Percentiles rank a stretch among this genome's conserved stretches.
phyloP scores from a whole-genome alignment of 2,797 vertebrate genomes.

The Sebastes aleutianus region DNA sequence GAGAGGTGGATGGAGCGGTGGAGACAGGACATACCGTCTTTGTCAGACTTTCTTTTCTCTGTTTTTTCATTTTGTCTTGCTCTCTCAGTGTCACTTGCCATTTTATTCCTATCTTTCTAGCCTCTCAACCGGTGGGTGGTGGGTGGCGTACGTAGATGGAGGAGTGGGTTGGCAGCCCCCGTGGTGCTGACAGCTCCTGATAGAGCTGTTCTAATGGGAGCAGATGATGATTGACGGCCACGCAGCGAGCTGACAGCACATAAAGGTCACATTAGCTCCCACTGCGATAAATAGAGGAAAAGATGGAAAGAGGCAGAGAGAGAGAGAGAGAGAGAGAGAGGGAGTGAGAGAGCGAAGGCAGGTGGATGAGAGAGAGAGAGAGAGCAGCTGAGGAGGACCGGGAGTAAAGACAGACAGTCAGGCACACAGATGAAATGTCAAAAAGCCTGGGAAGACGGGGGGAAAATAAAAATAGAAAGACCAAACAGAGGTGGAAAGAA shows the following conservation, averaged over 20 bases:
- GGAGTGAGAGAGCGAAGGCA: background rate
- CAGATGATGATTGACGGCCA: constrained; percentile 77
- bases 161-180: constrained; percentile 23
- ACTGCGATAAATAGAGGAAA: constrained; percentile 48
- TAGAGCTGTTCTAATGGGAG: constrained; percentile 75
- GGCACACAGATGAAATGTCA: constrained; percentile 49
- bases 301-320: constrained; percentile 16
- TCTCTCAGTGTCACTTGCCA: background rate
- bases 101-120: background rate
- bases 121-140: constrained; percentile 10
- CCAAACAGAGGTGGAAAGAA: background rate
- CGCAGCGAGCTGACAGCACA: constrained; percentile 68
- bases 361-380: constrained; percentile 6
- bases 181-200: constrained; percentile 67
- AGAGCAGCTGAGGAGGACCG: background rate
- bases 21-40: background rate
- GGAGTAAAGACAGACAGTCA: constrained; percentile 30
- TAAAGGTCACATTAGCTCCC: constrained; percentile 79
- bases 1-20: background rate
- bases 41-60: background rate
- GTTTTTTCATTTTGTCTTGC: background rate
- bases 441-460: constrained; percentile 12
- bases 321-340: background rate
- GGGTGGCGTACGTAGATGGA: constrained; percentile 1
- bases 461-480: constrained; percentile 22